phyloP scores from a whole-genome alignment of 2,888 invertebrate species.

The Drosophila anceps region DNA sequence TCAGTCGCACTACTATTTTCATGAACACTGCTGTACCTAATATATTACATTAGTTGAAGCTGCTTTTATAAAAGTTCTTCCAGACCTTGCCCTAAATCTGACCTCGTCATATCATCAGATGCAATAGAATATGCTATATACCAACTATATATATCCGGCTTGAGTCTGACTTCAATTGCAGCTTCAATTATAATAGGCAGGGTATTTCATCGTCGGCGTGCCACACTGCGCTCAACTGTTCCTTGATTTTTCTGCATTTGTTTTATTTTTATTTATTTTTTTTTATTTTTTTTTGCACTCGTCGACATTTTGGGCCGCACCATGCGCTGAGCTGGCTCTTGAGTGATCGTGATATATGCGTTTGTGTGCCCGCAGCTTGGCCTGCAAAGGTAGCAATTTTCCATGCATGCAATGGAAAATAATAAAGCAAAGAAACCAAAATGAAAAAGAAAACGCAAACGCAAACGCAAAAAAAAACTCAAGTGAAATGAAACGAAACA shows the following conservation, averaged over 20 bases:
- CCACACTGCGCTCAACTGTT: constrained; percentile 3
- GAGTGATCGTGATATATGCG: constrained; percentile 80
- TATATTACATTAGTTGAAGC: not conserved
- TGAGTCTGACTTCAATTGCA: not conserved
- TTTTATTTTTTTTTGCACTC: constrained; percentile 55
- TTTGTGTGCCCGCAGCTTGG: constrained; percentile 57
- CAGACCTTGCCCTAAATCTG: not conserved
- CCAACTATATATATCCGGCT: not conserved
- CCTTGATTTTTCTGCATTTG: constrained; percentile 31
- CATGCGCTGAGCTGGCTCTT: constrained; percentile 74
- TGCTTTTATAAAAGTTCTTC: not conserved
- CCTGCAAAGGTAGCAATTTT: constrained; percentile 82
- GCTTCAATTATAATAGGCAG: not conserved
- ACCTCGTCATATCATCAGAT: not conserved
- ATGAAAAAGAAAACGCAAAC: constrained; percentile 6
- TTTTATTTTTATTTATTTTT: constrained; percentile 5
- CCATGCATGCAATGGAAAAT: constrained; percentile 75
- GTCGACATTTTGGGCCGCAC: constrained; percentile 40
- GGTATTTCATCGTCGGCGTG: constrained; percentile 15
- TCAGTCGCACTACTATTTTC: no score
- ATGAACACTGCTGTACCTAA: no score
- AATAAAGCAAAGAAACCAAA: constrained; percentile 54
- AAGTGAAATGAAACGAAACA: constrained; percentile 75
- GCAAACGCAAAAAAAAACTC: constrained; percentile 34
- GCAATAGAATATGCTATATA: not conserved